Base-by-base conservation (phyloP, 2,113 vertebrate species). In the Anas platyrhynchos region DNA sequence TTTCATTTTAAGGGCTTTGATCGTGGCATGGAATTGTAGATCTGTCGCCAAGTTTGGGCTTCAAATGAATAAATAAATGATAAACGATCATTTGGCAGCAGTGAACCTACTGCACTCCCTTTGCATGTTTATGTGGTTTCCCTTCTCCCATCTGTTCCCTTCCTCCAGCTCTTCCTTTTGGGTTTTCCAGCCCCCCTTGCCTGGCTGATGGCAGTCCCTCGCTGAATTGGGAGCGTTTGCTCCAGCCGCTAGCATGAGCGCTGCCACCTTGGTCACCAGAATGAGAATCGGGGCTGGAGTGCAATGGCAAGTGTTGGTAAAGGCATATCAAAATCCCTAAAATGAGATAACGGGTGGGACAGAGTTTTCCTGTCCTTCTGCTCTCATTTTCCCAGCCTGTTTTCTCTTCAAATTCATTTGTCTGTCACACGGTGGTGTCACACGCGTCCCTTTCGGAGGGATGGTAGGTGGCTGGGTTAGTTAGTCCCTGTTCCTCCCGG, bases 31-130 rank as follows among this genome's bases (percentile, higher is more conserved):
- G 80, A 79, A 29, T 26, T 52, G 69, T 36, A 73, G 90, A 46
- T 88, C 61, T 50, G 88, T 78, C 4, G 69, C 94, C 95, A 94
- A 81, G 88, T 82, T 96, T 84, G 92, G 88, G 83, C 52, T 92
- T 93, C 79, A 78, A 52, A 91, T 36, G 83, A 76, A 94, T 89
- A 92, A 96, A 93, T 84, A 95, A 94, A 95, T n/a, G 73, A 93
- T 56, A 86, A 95, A 78, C 0, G 80, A 68, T 95, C 34, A 10
- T 61, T 86, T 90, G 94, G 83, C 95, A 96, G 90, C 48, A 6
- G 2, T 7, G 88, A 83, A 68, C 76, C 90, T 17, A 1, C 94
- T 71, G 72, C 89, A 68, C 93, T 92, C 77, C 46, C 86, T 32
- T 5, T 50, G 77, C 83, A 8, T 78, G 93, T 88, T 83, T 46